Evolutionary conservation across 2,113 vertebrate genomes (phyloP).

Genomic region (Ondatra zibethicus): DNA sequence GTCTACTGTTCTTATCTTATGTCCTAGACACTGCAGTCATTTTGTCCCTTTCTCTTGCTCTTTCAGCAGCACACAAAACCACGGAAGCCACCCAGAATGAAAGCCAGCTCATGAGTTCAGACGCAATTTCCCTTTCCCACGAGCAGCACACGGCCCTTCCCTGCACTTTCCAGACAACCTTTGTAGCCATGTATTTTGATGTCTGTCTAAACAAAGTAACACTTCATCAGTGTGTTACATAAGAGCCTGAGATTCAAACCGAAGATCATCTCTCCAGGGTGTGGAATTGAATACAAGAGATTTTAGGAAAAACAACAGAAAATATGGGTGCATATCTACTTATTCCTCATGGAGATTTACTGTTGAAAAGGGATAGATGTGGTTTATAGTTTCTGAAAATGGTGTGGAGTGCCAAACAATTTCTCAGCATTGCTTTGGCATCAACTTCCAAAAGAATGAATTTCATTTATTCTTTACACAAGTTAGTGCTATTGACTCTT

Average conservation of each 20-base stretch:
- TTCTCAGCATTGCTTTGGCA: background rate
- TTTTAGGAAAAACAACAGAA: background rate
- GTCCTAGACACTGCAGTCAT: conserved; percentile 2
- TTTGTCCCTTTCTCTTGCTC: conserved; percentile 61
- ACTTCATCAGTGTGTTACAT: background rate
- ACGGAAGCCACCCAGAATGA: conserved; percentile 63
- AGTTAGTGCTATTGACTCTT: background rate
- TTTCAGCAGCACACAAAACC: conserved; percentile 65
- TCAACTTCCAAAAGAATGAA: background rate
- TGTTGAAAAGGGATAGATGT: background rate
- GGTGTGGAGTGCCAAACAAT: background rate
- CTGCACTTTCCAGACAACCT: conserved; percentile 56
- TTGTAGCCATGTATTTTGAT: conserved; percentile 47
- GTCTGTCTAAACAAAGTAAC: conserved; percentile 45
- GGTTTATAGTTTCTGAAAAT: conserved; percentile 17
- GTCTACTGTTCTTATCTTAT: background rate
- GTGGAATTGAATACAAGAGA: conserved; percentile 25
- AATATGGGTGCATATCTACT: background rate
- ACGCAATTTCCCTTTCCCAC: conserved; percentile 76
- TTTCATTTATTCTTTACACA: background rate
- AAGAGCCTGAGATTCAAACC: background rate
- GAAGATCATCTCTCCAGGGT: background rate
- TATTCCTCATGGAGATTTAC: background rate
- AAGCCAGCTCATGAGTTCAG: conserved; percentile 38
- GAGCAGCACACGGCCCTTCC: conserved; percentile 39